Evolutionary conservation across 37 sponge, comb jelly and placozoan species (phyloP).

Genomic region (Hexactinellida sp.): DNA sequence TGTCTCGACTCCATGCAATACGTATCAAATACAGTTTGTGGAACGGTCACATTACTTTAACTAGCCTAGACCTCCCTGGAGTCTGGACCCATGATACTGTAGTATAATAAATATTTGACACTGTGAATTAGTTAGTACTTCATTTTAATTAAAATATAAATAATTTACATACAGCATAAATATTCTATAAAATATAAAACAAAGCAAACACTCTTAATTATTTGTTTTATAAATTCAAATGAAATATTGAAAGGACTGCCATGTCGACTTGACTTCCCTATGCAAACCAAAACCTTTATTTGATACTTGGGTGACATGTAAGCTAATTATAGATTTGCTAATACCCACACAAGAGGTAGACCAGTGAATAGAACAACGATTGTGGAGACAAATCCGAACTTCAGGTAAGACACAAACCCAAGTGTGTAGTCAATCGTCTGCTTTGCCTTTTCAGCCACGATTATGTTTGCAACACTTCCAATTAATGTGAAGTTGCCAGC

Average conservation of each 20-base stretch:
- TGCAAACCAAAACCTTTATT: background rate
- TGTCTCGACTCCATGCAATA: too few species aligned
- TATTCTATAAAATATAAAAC: background rate
- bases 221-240: background rate
- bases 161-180: too few species aligned
- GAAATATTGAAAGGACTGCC: background rate
- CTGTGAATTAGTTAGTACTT: too few species aligned
- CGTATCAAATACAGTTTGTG: too few species aligned
- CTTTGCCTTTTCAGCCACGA: conserved; percentile 76
- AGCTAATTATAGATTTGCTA: conserved; percentile 11
- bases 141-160: too few species aligned
- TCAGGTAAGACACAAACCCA: conserved; percentile 51
- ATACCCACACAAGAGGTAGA: conserved; percentile 52
- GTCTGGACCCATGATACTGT: too few species aligned
- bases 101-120: too few species aligned
- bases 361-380: conserved; percentile 41
- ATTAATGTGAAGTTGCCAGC: conserved; percentile 80
- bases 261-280: background rate
- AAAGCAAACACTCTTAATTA: background rate
- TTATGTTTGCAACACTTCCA: conserved; percentile 77
- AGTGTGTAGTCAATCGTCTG: conserved; percentile 33
- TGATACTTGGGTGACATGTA: background rate
- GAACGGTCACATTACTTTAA: too few species aligned
- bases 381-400: conserved; percentile 70
- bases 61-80: too few species aligned